phyloP scores from a whole-genome alignment of 37 sponge, comb jelly and placozoan genomes.

The Halisarca cf. caerulea region DNA sequence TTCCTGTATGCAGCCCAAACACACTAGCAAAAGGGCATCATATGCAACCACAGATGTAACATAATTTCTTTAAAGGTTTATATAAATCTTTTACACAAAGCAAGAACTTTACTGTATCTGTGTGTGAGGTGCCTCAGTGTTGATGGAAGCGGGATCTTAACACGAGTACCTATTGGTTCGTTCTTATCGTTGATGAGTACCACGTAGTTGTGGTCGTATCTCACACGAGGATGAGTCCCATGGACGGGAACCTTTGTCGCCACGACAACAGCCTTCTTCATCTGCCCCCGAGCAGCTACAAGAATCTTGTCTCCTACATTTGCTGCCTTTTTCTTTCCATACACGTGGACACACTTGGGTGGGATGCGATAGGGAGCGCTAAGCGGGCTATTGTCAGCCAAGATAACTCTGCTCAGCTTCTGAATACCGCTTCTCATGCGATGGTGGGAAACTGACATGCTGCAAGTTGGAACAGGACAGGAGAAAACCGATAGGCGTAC shows the following conservation, averaged over 20 bases:
- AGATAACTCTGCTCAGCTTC: conserved; percentile 45
- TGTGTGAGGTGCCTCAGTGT: conserved; percentile 25
- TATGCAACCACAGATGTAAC: too few species aligned
- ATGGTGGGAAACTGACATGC: not conserved
- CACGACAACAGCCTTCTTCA: conserved; percentile 70
- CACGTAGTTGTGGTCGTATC: conserved; percentile 61
- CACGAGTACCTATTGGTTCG: conserved; percentile 79
- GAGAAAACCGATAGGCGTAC: too few species aligned
- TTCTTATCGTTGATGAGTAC: conserved; percentile 65
- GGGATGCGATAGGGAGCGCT: conserved; percentile 57
- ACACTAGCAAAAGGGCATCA: too few species aligned
- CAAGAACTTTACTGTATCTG: conserved; percentile 8
- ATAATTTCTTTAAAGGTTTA: not conserved
- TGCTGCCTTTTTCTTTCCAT: conserved; percentile 50
- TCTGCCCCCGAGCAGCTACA: conserved; percentile 68
- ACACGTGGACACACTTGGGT: conserved; percentile 66
- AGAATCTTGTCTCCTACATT: conserved; percentile 71
- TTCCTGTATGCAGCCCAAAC: too few species aligned
- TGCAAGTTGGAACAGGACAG: too few species aligned
- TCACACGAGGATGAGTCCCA: conserved; percentile 6
- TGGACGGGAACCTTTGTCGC: conserved; percentile 33
- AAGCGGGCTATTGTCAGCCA: conserved; percentile 69
- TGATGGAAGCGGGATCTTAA: conserved; percentile 66
- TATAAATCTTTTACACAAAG: conserved; percentile 14
- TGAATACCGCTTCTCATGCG: conserved; percentile 23